phyloP scores from a whole-genome alignment of 2,888 invertebrate genomes.

The Drosophila recens region DNA sequence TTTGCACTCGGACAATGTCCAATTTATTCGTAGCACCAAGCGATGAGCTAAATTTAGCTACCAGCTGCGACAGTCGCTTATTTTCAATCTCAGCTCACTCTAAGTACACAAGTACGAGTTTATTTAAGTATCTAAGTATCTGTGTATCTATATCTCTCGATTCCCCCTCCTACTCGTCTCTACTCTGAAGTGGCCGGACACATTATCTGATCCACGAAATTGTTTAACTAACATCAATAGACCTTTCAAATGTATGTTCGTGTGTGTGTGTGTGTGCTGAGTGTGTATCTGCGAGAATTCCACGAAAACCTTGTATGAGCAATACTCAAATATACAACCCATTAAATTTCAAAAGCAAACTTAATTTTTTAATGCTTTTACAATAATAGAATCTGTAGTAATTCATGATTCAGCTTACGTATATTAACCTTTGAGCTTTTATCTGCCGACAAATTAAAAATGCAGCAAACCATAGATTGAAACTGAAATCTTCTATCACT shows the following conservation, averaged over 20 bases:
- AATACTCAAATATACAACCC: conserved; percentile 20
- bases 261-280: background rate
- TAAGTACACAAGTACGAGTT: background rate
- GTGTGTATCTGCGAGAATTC: conserved; percentile 23
- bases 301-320: conserved; percentile 33
- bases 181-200: conserved; percentile 15
- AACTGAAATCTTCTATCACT: background rate
- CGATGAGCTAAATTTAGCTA: conserved; percentile 44
- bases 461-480: background rate
- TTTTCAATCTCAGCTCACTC: conserved; percentile 64
- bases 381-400: background rate
- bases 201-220: conserved; percentile 25
- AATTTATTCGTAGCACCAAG: conserved; percentile 49
- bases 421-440: background rate
- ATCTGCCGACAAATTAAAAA: background rate
- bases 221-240: conserved; percentile 45
- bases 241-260: conserved; percentile 1
- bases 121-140: conserved; percentile 19
- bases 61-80: conserved; percentile 40
- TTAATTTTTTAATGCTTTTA: conserved; percentile 9
- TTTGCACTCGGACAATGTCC: conserved; percentile 39
- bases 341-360: conserved; percentile 13
- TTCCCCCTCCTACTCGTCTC: background rate
- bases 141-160: conserved; percentile 1
- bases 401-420: background rate